Evolutionary conservation across 2,797 vertebrate species (phyloP).

Genomic region (Hippopotamyrus pictus): DNA sequence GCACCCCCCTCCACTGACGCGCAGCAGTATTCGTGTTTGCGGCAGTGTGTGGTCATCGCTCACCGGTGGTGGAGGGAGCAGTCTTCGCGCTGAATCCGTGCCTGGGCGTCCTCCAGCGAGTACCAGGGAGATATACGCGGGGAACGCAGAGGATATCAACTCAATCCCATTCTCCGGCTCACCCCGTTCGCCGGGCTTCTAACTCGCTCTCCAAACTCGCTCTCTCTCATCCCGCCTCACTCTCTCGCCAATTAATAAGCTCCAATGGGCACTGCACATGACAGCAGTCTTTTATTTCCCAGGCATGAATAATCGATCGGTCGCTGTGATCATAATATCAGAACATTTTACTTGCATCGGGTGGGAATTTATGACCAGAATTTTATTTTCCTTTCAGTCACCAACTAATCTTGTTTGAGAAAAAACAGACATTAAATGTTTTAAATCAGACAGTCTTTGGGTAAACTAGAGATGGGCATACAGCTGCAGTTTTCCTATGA

Average conservation of each 20-base stretch:
- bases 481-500: not conserved
- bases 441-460: not conserved
- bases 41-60: slow-evolving; percentile 52
- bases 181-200: slow-evolving; percentile 21
- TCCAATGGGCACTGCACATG: slow-evolving; percentile 56
- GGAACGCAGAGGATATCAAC: slow-evolving; percentile 23
- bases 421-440: not conserved
- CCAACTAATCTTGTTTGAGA: not conserved
- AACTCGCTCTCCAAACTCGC: slow-evolving; percentile 31
- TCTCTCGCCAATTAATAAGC: slow-evolving; percentile 61
- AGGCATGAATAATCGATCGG: slow-evolving; percentile 79
- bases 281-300: slow-evolving; percentile 52
- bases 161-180: slow-evolving; percentile 27
- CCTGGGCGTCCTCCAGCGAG: not conserved
- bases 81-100: not conserved
- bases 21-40: slow-evolving; percentile 40
- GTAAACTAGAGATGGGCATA: not conserved
- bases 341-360: not conserved
- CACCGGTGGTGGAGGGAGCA: not conserved
- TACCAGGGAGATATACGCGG: not conserved
- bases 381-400: not conserved
- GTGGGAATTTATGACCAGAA: not conserved
- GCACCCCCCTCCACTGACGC: slow-evolving; percentile 34
- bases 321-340: slow-evolving; percentile 52
- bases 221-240: slow-evolving; percentile 44